Conservation (phyloP, 2,113 vertebrate genomes). For the Eidolon helvum region DNA sequence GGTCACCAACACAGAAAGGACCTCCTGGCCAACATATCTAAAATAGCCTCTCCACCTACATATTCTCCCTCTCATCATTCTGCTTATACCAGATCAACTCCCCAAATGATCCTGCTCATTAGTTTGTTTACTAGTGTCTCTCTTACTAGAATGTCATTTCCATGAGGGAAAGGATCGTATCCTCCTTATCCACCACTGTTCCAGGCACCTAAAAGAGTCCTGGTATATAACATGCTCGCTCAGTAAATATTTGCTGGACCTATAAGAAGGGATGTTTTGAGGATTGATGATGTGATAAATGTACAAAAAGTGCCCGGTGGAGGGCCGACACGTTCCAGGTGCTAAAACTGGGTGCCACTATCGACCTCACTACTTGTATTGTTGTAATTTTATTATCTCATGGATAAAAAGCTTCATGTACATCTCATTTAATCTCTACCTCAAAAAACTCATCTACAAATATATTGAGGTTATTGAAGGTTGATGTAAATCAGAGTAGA, state of each 20-base stretch:
- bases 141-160: not conserved
- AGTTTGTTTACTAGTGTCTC: not conserved
- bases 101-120: too few relatives aligned
- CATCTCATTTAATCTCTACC: not conserved
- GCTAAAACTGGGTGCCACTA: not conserved
- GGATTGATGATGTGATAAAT: not conserved
- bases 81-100: rapidly evolving
- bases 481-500: not conserved
- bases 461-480: not conserved
- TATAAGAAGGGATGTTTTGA: not conserved
- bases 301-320: not conserved
- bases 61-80: too few relatives aligned
- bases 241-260: not conserved
- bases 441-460: not conserved
- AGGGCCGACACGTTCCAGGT: not conserved
- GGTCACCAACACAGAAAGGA: not conserved
- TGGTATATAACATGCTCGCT: too few relatives aligned
- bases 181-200: not conserved
- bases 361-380: not conserved
- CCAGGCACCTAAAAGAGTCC: not conserved
- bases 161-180: not conserved
- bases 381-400: not conserved
- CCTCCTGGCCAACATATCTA: not conserved
- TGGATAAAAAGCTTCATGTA: not conserved
- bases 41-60: not conserved